Evolutionary conservation across 1,140 invertebrate genomes (phyloP).

Genomic region (Lepidurus packardi): DNA sequence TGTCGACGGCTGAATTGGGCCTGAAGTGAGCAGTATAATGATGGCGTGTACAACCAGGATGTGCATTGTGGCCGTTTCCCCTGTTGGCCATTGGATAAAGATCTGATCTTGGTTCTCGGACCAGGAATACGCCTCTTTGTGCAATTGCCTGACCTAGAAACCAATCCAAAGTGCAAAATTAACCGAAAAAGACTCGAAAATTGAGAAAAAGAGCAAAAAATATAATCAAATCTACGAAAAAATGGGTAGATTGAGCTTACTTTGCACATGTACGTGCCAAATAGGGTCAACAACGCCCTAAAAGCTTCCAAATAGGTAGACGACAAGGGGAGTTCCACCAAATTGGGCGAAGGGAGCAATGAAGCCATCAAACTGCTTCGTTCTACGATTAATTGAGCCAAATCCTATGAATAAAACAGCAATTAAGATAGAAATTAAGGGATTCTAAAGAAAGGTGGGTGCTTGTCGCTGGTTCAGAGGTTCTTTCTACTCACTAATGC

Average conservation of each 20-base stretch:
- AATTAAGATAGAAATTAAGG: constrained; percentile 29
- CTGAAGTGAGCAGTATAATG: constrained; percentile 79
- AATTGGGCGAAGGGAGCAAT: constrained; percentile 59
- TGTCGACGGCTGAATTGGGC: constrained; percentile 38
- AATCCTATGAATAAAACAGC: constrained; percentile 56
- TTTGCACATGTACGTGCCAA: constrained; percentile 67
- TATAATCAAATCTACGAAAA: neutral
- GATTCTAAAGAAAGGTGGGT: constrained; percentile 28
- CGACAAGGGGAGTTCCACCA: neutral
- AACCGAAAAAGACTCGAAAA: neutral
- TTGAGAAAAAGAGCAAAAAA: neutral
- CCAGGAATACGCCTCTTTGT: constrained; percentile 59
- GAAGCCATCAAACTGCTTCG: constrained; percentile 78
- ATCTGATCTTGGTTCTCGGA: constrained; percentile 56
- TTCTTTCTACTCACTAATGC: constrained; percentile 42
- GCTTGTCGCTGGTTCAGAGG: neutral
- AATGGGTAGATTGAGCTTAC: constrained; percentile 45
- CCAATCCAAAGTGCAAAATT: neutral
- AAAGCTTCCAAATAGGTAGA: constrained; percentile 52
- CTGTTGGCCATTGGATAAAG: constrained; percentile 75
- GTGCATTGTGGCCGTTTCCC: constrained; percentile 75
- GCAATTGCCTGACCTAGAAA: constrained; percentile 47
- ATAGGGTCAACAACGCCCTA: constrained; percentile 69
- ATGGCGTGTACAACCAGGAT: constrained; percentile 87
- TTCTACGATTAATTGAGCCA: constrained; percentile 87